Evolutionary conservation across 2,888 invertebrate species (phyloP).

Genomic region (Phragmatobia fuliginosa): DNA sequence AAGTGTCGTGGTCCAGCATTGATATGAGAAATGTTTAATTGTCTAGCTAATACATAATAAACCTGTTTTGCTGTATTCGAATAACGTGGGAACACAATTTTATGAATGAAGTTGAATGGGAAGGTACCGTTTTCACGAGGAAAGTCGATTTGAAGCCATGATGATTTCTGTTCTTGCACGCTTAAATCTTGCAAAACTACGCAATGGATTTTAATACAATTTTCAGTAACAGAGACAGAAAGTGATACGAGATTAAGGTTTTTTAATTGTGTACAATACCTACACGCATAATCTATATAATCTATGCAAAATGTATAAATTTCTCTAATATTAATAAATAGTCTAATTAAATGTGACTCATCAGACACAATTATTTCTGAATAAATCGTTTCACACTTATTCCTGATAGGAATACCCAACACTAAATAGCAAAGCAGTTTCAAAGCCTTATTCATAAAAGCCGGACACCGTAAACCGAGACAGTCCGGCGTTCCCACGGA

Average conservation of each 20-base stretch:
- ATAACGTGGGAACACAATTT: conserved; percentile 42
- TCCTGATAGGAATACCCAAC: background rate
- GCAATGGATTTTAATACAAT: too few relatives aligned
- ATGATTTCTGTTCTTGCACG: too few relatives aligned
- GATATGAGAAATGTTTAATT: conserved; percentile 36
- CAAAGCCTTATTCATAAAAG: conserved; percentile 43
- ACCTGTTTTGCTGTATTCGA: conserved; percentile 35
- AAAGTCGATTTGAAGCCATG: conserved; percentile 31
- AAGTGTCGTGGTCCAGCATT: conserved; percentile 21
- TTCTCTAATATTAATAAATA: too few relatives aligned
- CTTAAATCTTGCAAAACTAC: too few relatives aligned
- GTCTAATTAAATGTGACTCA: too few relatives aligned
- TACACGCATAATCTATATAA: too few relatives aligned
- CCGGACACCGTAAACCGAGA: conserved; percentile 44
- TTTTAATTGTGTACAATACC: too few relatives aligned
- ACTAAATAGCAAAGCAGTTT: conserved; percentile 18
- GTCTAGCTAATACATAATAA: conserved; percentile 40
- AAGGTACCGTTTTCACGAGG: conserved; percentile 23
- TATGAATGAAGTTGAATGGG: conserved; percentile 37
- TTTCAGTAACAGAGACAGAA: too few relatives aligned
- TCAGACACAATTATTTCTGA: background rate
- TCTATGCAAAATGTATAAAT: too few relatives aligned
- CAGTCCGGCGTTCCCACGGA: conserved; percentile 55
- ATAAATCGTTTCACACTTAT: background rate
- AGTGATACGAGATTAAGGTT: too few relatives aligned